Conservation (phyloP, 2,797 vertebrate species). For the Acanthiza pusilla region DNA sequence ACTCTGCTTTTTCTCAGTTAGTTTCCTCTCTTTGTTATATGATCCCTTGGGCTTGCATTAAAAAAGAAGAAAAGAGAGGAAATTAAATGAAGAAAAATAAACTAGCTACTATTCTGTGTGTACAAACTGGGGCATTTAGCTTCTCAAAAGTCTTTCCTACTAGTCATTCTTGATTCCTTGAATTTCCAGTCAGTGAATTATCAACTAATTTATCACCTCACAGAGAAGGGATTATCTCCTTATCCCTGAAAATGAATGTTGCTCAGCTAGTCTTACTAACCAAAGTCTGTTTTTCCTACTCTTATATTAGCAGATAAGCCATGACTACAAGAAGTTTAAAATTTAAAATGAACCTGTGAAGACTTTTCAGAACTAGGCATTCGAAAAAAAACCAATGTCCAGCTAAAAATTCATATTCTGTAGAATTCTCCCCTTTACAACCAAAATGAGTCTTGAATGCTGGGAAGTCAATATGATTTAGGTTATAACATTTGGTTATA, state of each 20-base stretch:
- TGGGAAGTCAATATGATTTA: not conserved
- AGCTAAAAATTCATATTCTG: not conserved
- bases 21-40: not conserved
- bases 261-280: conserved; percentile 34
- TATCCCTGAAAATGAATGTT: conserved; percentile 51
- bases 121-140: not conserved
- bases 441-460: not conserved
- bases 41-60: not conserved
- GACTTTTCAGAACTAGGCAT: not conserved
- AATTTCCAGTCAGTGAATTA: conserved; percentile 49
- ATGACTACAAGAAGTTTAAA: not conserved
- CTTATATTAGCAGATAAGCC: not conserved
- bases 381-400: not conserved
- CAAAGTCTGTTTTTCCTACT: conserved; percentile 18
- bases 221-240: conserved; percentile 25
- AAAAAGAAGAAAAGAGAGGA: not conserved
- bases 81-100: not conserved
- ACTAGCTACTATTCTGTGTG: not conserved
- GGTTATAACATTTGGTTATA: not conserved
- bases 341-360: not conserved
- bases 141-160: not conserved
- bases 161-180: conserved; percentile 1
- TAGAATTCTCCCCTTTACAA: not conserved
- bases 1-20: not conserved
- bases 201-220: conserved; percentile 55